Conservation (phyloP, 2,888 invertebrate species). For the Masnerella sp. region DNA sequence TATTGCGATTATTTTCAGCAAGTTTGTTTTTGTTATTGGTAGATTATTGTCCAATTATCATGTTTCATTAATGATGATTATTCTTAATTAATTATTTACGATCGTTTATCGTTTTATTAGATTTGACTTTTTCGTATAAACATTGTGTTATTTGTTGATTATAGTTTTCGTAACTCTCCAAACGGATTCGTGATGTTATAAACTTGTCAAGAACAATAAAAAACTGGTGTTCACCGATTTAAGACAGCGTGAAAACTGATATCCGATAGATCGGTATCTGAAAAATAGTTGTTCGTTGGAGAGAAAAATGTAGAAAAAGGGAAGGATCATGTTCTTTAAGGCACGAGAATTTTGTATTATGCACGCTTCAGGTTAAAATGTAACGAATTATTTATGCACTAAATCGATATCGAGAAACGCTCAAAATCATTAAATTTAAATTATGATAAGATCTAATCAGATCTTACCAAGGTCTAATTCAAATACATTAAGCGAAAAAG, state of each 20-base stretch:
- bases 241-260: constrained; percentile 8
- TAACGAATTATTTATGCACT: constrained; percentile 13
- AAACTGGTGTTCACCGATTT: neutral
- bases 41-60: too few species aligned
- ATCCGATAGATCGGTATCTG: constrained; percentile 10
- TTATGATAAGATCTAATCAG: constrained; percentile 6
- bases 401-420: neutral
- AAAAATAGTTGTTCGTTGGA: constrained; percentile 1
- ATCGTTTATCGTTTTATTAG: too few species aligned
- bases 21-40: too few species aligned
- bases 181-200: too few species aligned
- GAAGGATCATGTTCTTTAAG: constrained; percentile 2
- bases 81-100: too few species aligned
- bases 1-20: too few species aligned
- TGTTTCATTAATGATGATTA: too few species aligned
- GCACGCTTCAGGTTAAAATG: neutral
- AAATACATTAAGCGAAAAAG: neutral
- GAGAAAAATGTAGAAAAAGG: neutral
- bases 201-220: constrained; percentile 1
- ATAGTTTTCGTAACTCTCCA: too few species aligned
- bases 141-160: too few species aligned
- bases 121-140: too few species aligned
- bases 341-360: neutral
- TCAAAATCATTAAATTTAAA: constrained; percentile 1
- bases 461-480: neutral